phyloP scores from a whole-genome alignment of 1,140 invertebrate genomes.

The Diabrotica undecimpunctata region DNA sequence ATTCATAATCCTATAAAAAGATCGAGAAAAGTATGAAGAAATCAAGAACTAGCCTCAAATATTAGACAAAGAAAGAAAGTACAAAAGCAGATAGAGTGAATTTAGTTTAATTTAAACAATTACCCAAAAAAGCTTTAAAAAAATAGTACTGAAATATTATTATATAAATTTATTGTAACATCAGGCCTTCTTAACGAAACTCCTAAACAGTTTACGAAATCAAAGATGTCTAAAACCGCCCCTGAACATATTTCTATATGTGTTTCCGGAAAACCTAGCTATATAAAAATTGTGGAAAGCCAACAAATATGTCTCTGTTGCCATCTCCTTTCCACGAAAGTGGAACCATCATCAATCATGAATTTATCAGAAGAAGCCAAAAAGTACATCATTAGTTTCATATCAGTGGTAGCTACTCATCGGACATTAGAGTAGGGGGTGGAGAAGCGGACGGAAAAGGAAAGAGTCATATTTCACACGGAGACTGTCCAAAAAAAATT shows the following conservation, averaged over 20 bases:
- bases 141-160: no score
- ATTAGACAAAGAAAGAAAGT: no score
- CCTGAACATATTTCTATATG: background rate
- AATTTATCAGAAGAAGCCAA: slow-evolving; percentile 34
- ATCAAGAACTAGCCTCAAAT: no score
- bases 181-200: no score
- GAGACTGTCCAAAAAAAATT: background rate
- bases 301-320: slow-evolving; percentile 19
- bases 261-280: background rate
- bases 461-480: slow-evolving; percentile 30
- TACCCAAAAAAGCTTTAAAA: no score
- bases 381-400: slow-evolving; percentile 39
- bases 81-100: no score
- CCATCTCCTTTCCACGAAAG: background rate
- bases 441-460: slow-evolving; percentile 23
- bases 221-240: background rate
- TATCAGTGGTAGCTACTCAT: slow-evolving; percentile 34
- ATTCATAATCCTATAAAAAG: no score
- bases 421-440: slow-evolving; percentile 34
- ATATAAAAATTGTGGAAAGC: slow-evolving; percentile 4
- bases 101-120: no score
- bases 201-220: no score
- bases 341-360: slow-evolving; percentile 33
- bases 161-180: no score
- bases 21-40: no score